Evolutionary conservation across 2,797 vertebrate species (phyloP).

Genomic region (Prunella strophiata): DNA sequence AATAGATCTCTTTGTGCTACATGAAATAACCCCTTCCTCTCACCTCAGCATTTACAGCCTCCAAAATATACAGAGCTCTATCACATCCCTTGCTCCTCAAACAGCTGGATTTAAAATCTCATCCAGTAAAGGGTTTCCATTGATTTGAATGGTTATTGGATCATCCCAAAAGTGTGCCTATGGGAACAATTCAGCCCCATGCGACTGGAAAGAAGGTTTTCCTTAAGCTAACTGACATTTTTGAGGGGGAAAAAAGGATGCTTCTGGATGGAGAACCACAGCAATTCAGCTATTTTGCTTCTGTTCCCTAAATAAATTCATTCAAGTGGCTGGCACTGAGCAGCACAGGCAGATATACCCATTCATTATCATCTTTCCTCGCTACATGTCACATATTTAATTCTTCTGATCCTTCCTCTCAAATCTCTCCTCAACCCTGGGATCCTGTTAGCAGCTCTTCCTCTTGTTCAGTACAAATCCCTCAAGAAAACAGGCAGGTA

Average conservation of each 20-base stretch:
- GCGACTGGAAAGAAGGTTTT: background rate
- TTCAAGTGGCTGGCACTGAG: background rate
- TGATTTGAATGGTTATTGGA: background rate
- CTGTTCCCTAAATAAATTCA: constrained; percentile 29
- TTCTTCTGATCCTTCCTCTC: constrained; percentile 53
- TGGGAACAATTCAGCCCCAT: background rate
- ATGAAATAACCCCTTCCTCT: constrained; percentile 21
- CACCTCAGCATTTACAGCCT: background rate
- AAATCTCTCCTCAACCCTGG: constrained; percentile 1
- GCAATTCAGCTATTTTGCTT: background rate
- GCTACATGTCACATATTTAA: constrained; percentile 8
- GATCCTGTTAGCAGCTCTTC: constrained; percentile 51
- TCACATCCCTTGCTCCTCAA: background rate
- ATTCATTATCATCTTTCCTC: constrained; percentile 2
- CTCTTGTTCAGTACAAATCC: constrained; percentile 29
- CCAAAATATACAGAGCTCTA: background rate
- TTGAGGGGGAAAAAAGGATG: background rate
- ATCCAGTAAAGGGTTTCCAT: background rate
- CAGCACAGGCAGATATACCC: constrained; percentile 10
- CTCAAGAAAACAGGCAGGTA: constrained; percentile 49
- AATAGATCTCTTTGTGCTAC: constrained; percentile 26
- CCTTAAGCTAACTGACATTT: background rate
- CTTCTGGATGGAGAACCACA: background rate
- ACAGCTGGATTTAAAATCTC: background rate
- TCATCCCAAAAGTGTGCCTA: background rate